These are phyloP conservation scores for Noctuana brunneofusca DNA, from an alignment of 2,888 invertebrate species.

Conservation along the genomic window DNA sequence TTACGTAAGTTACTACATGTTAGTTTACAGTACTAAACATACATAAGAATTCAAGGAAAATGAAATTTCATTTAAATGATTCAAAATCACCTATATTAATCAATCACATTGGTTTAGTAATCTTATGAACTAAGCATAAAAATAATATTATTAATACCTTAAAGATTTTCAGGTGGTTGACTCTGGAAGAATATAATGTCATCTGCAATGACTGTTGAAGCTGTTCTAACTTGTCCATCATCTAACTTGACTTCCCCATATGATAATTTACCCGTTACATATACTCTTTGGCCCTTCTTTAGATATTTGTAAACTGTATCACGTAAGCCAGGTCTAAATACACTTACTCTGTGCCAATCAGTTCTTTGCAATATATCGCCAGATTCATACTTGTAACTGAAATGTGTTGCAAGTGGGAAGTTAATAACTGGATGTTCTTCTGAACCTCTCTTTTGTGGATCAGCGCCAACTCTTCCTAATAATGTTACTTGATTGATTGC, in stretches of 20 bases:
- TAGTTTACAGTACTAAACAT: too few relatives aligned
- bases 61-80: slow-evolving; percentile 6
- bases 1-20: too few relatives aligned
- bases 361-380: slow-evolving; percentile 93
- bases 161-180: slow-evolving; percentile 46
- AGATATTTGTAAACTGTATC: slow-evolving; percentile 90
- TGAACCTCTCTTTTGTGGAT: slow-evolving; percentile 92
- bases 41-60: neutral
- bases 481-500: slow-evolving; percentile 92
- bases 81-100: slow-evolving; percentile 20
- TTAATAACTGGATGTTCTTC: slow-evolving; percentile 92
- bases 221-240: slow-evolving; percentile 86
- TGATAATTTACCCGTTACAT: slow-evolving; percentile 91
- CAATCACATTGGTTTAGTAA: slow-evolving; percentile 32
- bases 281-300: slow-evolving; percentile 93
- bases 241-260: slow-evolving; percentile 93
- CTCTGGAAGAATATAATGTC: slow-evolving; percentile 92
- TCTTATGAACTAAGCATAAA: slow-evolving; percentile 26
- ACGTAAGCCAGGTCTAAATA: slow-evolving; percentile 92
- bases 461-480: slow-evolving; percentile 93
- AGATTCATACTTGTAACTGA: slow-evolving; percentile 90
- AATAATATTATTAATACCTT: slow-evolving; percentile 14
- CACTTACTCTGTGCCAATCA: slow-evolving; percentile 95
- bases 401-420: slow-evolving; percentile 95
- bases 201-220: slow-evolving; percentile 93